A percentile compares a stretch with the other conserved stretches of the same genome.
These are phyloP conservation scores for Adelosebastes latens DNA, from an alignment of 2,797 vertebrate species.

Conservation along the genomic window DNA sequence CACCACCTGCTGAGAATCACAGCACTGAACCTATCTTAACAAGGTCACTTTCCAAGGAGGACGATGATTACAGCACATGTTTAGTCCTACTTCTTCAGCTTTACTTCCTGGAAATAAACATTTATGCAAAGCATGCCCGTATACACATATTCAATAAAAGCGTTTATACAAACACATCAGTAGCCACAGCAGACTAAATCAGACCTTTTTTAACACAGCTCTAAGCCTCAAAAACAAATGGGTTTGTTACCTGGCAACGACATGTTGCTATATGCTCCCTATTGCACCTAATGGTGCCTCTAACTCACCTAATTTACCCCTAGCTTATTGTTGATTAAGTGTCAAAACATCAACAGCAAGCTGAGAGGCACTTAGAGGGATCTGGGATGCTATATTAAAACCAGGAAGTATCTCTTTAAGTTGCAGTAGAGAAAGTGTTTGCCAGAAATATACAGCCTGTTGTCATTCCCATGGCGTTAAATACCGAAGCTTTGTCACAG, in stretches of 20 bases:
- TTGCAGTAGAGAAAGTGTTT: background rate
- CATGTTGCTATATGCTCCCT: background rate
- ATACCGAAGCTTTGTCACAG: too few species aligned
- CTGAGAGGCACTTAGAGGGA: background rate
- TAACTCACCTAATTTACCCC: background rate
- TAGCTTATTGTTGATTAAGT: background rate
- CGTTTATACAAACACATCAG: background rate
- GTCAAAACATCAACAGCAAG: background rate
- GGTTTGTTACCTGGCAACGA: conserved; percentile 37
- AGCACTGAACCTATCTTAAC: background rate
- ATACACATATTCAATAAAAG: background rate
- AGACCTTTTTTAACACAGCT: background rate
- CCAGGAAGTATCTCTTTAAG: background rate
- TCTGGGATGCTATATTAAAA: background rate
- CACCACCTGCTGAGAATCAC: conserved; percentile 18
- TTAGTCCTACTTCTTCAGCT: background rate
- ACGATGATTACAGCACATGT: background rate
- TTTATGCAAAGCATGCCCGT: background rate
- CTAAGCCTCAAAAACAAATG: background rate
- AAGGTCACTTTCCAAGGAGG: background rate
- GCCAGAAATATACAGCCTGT: too few species aligned
- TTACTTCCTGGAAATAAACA: background rate
- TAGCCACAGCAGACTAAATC: background rate
- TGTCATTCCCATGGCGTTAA: too few species aligned
- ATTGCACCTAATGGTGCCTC: background rate